Evolutionary conservation across 1,140 invertebrate genomes (phyloP).

Genomic region (Danaus melanippus): DNA sequence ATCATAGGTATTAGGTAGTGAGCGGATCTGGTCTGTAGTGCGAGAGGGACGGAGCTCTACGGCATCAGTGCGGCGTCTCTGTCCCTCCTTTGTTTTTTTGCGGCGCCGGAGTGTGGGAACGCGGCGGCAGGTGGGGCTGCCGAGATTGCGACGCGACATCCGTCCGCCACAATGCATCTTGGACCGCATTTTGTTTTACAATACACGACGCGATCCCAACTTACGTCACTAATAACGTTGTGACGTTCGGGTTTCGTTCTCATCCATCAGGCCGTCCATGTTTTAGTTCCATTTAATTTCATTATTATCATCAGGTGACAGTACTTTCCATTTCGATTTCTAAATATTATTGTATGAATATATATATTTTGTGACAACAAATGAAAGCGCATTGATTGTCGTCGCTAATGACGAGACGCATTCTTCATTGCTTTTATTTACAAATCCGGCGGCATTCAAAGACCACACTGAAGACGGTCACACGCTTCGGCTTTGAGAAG

Average conservation of each 20-base stretch:
- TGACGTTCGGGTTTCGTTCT: conserved; percentile 44
- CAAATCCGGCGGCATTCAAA: conserved; percentile 41
- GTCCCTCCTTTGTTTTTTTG: conserved; percentile 60
- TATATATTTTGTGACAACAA: conserved; percentile 21
- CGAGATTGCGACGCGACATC: conserved; percentile 69
- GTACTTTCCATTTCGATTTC: conserved; percentile 1
- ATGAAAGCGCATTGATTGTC: conserved; percentile 27
- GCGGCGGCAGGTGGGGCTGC: conserved; percentile 67
- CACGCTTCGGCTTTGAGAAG: conserved; percentile 38
- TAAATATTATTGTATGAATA: conserved; percentile 2
- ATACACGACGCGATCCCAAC: conserved; percentile 55
- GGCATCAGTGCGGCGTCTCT: conserved; percentile 32
- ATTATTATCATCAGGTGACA: neutral
- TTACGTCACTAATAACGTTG: conserved; percentile 58
- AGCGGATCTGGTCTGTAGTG: conserved; percentile 42
- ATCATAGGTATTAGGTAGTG: conserved; percentile 19
- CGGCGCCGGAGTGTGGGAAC: conserved; percentile 71
- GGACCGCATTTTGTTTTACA: conserved; percentile 64
- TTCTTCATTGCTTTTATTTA: conserved; percentile 51
- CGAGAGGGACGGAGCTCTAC: conserved; percentile 44
- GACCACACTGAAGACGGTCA: conserved; percentile 34
- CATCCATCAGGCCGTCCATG: conserved; percentile 17
- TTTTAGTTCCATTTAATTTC: conserved; percentile 23
- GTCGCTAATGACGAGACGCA: conserved; percentile 31
- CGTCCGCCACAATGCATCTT: conserved; percentile 69